Evolutionary conservation across 2,888 invertebrate genomes (phyloP), one percentile per base, ranked within the genome.

Genomic region (Spodoptera picta): DNA sequence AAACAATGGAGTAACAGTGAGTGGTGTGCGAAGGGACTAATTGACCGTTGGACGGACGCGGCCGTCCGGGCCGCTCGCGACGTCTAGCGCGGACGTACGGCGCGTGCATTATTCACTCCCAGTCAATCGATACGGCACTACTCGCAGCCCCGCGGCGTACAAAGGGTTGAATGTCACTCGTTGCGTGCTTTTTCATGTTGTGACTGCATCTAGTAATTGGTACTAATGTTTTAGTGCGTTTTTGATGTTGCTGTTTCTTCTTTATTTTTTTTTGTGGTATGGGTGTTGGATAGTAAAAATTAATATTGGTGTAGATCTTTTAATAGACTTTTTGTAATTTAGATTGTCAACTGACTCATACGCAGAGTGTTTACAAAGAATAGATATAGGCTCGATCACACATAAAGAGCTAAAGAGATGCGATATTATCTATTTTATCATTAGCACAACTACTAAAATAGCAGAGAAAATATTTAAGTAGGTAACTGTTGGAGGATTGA

Each of bases 31-130:
- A 60, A 61, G 66, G 60, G 73, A 68, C 79, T 80, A 80, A 80
- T 80, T 80, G 80, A 79, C 79, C 71, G 77, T 41, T 46, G 43
- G 66, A 78, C 69, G 65, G 73, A 75, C 75, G 65, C 50, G 62
- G 48, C 41, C 58, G 58, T 46, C 9, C 57, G 58, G 58, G 51
- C 42, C 36, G 43, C 43, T 48, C 23, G 47, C 65, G 56, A 41
- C 52, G 36, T 14, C 64, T 66, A 49, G 60, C 71, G 68, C 47
- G 53, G 47, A 14, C 59, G 64, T 46, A 62, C 58, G 61, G 45
- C 58, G 63, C 65, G 72, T 80, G 68, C 69, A 80, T 80, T 79
- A 80, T 79, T 79, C 71, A 80, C 79, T 66, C 59, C 53, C 41
- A 23, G 51, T 42, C 49, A 72, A 80, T 80, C 76, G 81, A 80